These are phyloP conservation scores for Molorchus minor DNA, from an alignment of 2,888 invertebrate species.

Conservation along the genomic window DNA sequence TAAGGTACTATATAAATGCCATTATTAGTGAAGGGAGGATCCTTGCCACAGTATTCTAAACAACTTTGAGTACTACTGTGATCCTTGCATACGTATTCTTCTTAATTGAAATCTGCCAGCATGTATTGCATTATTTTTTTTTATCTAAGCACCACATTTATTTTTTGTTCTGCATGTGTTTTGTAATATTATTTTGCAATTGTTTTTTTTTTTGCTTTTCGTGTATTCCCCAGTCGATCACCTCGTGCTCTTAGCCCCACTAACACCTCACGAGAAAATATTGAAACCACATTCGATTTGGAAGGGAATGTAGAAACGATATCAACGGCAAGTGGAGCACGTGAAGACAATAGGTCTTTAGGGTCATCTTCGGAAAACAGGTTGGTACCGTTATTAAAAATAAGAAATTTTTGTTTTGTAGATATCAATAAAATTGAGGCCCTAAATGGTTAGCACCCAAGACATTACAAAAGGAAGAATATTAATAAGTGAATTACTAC, in stretches of 20 bases:
- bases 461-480: too few relatives aligned
- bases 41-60: too few relatives aligned
- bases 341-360: conserved; percentile 68
- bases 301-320: conserved; percentile 93
- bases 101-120: too few relatives aligned
- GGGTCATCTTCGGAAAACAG: conserved; percentile 83
- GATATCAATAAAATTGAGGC: background rate
- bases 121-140: conserved; percentile 37
- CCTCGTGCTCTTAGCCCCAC: conserved; percentile 61
- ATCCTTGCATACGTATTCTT: too few relatives aligned
- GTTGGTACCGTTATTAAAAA: conserved; percentile 62
- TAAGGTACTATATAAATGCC: too few relatives aligned
- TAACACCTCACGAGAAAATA: conserved; percentile 74
- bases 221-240: conserved; percentile 55
- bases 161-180: conserved; percentile 34
- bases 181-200: conserved; percentile 29
- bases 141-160: conserved; percentile 28
- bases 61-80: too few relatives aligned
- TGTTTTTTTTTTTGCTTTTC: conserved; percentile 36
- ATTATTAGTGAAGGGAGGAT: too few relatives aligned
- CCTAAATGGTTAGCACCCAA: too few relatives aligned
- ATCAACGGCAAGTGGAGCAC: conserved; percentile 83
- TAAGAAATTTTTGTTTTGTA: background rate
- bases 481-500: too few relatives aligned
- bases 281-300: conserved; percentile 87